Evolutionary conservation across 2,797 vertebrate genomes (phyloP), one percentile per base, ranked within the genome.

Genomic region (Salmo trutta): DNA sequence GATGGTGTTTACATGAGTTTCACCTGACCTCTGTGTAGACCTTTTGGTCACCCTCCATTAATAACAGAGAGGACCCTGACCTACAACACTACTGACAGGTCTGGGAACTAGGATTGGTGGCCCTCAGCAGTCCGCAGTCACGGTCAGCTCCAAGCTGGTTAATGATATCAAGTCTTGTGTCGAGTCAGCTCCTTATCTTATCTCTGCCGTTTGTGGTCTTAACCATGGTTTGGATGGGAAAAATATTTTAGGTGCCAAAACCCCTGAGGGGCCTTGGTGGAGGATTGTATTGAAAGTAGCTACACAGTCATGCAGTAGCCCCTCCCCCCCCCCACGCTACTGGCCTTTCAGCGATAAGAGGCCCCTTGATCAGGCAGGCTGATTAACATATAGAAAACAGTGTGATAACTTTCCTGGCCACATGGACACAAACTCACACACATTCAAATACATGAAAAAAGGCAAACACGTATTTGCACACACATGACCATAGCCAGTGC

Each of bases 331-430:
- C 41, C 71, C 33, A 36, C 36, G 0, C 41, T 78, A 56, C 84
- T 77, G 73, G 78, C 65, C 86, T 73, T 68, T 27, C 31, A 6
- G 8, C 75, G 90, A 91, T 88, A 92, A 88, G 56, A 16, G 6
- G 74, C 67, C 62, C 77, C 86, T 92, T 93, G 86, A 94, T 93
- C 91, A 91, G 84, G 73, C 67, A 21, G 51, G 76, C 80, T 91
- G 91, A 92, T 92, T 91, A 91, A 91, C 73, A 81, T 89, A 79
- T 75, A 81, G 84, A 88, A 90, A 91, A 89, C 84, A 74, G 54
- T 0, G 0, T 2, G 59, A 87, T 52, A 76, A 76, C 81, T 78
- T 86, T 82, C 75, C 79, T 79, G 66, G 75, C 54, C 59, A 47
- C 66, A 70, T 4, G 51, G 27, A 75, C 74, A 74, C 73, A 77